Conservation (phyloP, 2,888 invertebrate species). For the Chironomus tentans region DNA sequence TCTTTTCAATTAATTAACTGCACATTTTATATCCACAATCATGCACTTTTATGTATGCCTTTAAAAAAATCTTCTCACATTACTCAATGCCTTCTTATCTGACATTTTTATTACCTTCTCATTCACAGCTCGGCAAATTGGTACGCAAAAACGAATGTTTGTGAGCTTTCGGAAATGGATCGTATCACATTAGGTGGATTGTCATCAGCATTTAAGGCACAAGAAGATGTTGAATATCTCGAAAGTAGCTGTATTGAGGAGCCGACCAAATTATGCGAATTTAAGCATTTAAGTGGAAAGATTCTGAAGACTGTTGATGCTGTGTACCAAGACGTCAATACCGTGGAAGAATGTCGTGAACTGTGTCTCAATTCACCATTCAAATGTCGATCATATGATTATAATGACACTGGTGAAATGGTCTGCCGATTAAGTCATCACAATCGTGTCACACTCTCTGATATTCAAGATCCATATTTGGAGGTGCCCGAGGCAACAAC, state of each 20-base stretch:
- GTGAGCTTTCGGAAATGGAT: slow-evolving; percentile 86
- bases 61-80: not conserved
- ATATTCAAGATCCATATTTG: slow-evolving; percentile 83
- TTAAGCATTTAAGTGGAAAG: slow-evolving; percentile 80
- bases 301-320: slow-evolving; percentile 91
- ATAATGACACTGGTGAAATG: slow-evolving; percentile 86
- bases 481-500: slow-evolving; percentile 86
- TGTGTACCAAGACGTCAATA: slow-evolving; percentile 81
- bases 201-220: slow-evolving; percentile 57
- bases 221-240: slow-evolving; percentile 67
- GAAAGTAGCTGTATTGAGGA: slow-evolving; percentile 91
- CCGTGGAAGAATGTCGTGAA: slow-evolving; percentile 79
- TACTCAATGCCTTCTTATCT: not conserved
- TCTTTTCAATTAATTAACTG: not conserved
- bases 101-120: slow-evolving; percentile 28
- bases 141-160: slow-evolving; percentile 74
- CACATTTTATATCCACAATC: not conserved
- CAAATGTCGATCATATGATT: slow-evolving; percentile 89
- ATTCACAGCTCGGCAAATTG: slow-evolving; percentile 78
- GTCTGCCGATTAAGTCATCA: slow-evolving; percentile 90
- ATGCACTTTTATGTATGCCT: not conserved
- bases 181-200: slow-evolving; percentile 78
- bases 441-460: slow-evolving; percentile 76
- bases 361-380: slow-evolving; percentile 82
- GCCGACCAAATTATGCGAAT: slow-evolving; percentile 86